Evolutionary conservation across 2,113 vertebrate species (phyloP), one percentile per base, ranked within the genome.

Genomic region (Indicator maculatus): DNA sequence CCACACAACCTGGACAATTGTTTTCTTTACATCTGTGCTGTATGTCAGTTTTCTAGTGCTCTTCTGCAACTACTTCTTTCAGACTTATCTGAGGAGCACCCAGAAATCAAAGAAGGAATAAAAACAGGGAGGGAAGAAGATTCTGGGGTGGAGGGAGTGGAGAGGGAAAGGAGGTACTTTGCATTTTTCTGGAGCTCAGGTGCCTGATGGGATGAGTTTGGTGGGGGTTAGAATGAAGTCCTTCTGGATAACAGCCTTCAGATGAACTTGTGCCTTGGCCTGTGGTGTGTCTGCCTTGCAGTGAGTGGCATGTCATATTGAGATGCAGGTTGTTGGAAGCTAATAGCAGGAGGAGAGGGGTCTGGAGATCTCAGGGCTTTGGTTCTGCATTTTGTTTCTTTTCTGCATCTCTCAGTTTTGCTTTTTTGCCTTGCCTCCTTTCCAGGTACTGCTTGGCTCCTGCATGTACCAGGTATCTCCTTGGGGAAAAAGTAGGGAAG

Each of bases 11-110:
- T 58, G 47, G 72, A 6, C 16, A 8, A 0, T 2, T 1, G 0
- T 63, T 39, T 2, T 38, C 13, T 0, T 19, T 30, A 3, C 66
- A 44, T 8, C 0, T 0, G 0, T 5, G 6, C 2, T 23, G 0
- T 56, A 33, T 77, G 4, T 0, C 39, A 52, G 9, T 67, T 36
- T 77, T 38, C 33, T 90, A 16, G 6, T 3, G 24, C 77, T 78
- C 65, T 93, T 90, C 8, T 6, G 0, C 66, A 63, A 78, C 53
- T 72, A 44, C 53, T 93, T 71, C 1, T 2, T 27, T 8, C 72
- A 77, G 71, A 52, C 47, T 63, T 93, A 83, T 2, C 33, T 67
- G 41, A 77, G 55, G 14, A 6, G 20, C 11, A 38, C 31, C 9
- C 6, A 2, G 19, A 93, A 93, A 90, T 67, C 83, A 63, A 83